Evolutionary conservation across 2,113 vertebrate species (phyloP).

Genomic region (Symphodus melops): DNA sequence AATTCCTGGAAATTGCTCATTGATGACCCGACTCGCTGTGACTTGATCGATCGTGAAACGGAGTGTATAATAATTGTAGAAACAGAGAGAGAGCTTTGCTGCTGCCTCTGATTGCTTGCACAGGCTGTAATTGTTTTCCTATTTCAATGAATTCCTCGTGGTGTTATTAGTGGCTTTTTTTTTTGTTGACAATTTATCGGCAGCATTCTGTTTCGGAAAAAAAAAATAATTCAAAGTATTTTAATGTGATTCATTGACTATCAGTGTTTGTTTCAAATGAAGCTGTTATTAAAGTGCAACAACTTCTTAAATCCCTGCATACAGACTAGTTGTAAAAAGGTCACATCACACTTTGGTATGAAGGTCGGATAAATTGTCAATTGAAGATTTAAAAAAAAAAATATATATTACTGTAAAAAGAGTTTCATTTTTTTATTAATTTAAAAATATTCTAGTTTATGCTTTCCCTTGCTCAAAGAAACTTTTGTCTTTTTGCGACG

Average conservation of each 20-base stretch:
- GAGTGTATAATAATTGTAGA: slow-evolving; percentile 22
- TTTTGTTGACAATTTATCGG: slow-evolving; percentile 14
- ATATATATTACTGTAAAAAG: too few species aligned
- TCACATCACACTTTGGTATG: too few species aligned
- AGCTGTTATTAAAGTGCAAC: background rate
- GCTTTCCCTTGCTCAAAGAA: background rate
- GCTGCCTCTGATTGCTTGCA: slow-evolving; percentile 21
- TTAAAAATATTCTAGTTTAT: too few species aligned
- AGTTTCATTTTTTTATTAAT: too few species aligned
- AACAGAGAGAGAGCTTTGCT: slow-evolving; percentile 1
- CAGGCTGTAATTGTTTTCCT: slow-evolving; percentile 31
- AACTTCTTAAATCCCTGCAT: background rate
- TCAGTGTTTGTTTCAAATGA: slow-evolving; percentile 4
- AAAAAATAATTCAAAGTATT: slow-evolving; percentile 6
- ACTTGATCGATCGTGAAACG: slow-evolving; percentile 51
- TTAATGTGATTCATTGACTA: slow-evolving; percentile 10
- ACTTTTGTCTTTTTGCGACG: background rate
- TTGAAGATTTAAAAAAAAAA: too few species aligned
- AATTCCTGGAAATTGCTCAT: slow-evolving; percentile 30
- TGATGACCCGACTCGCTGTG: slow-evolving; percentile 15
- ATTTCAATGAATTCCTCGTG: slow-evolving; percentile 31
- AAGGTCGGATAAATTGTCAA: too few species aligned
- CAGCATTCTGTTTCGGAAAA: slow-evolving; percentile 15
- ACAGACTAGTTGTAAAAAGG: background rate
- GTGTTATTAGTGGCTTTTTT: slow-evolving; percentile 24